A percentile compares a stretch with the other conserved stretches of the same genome.
These are phyloP conservation scores for Embiotoca jacksoni DNA, from an alignment of 2,113 vertebrate species.

Conservation along the genomic window DNA sequence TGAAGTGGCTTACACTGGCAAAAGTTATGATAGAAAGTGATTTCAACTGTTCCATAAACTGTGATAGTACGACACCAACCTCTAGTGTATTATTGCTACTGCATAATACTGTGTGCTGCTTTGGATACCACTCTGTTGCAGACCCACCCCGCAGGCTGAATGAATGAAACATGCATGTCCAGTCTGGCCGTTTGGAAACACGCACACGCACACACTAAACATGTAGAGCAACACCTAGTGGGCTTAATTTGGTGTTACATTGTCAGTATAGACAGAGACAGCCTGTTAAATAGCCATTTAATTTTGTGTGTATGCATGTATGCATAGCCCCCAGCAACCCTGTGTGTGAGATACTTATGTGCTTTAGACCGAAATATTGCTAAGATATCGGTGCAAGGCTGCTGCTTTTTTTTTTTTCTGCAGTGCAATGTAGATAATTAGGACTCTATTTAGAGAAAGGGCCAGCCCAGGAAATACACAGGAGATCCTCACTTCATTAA, in stretches of 20 bases:
- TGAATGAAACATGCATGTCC: conserved; percentile 75
- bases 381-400: conserved; percentile 50
- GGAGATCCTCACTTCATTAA: conserved; percentile 84
- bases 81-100: conserved; percentile 21
- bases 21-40: conserved; percentile 72
- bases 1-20: conserved; percentile 59
- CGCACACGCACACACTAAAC: conserved; percentile 25
- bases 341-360: conserved; percentile 28
- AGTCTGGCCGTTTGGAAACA: conserved; percentile 66
- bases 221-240: conserved; percentile 76
- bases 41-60: conserved; percentile 61
- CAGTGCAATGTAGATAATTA: conserved; percentile 81
- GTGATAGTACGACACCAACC: conserved; percentile 31
- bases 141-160: conserved; percentile 49
- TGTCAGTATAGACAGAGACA: conserved; percentile 4
- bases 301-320: conserved; percentile 9
- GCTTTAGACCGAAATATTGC: conserved; percentile 49
- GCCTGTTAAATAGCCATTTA: conserved; percentile 6
- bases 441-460: conserved; percentile 83
- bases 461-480: conserved; percentile 78
- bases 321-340: conserved; percentile 6
- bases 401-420: conserved; percentile 46
- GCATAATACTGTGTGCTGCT: conserved; percentile 27
- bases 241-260: conserved; percentile 53
- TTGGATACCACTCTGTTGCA: conserved; percentile 29